These are phyloP conservation scores for Psittacula derbiana DNA, from an alignment of 2,797 vertebrate species.

Conservation along the genomic window DNA sequence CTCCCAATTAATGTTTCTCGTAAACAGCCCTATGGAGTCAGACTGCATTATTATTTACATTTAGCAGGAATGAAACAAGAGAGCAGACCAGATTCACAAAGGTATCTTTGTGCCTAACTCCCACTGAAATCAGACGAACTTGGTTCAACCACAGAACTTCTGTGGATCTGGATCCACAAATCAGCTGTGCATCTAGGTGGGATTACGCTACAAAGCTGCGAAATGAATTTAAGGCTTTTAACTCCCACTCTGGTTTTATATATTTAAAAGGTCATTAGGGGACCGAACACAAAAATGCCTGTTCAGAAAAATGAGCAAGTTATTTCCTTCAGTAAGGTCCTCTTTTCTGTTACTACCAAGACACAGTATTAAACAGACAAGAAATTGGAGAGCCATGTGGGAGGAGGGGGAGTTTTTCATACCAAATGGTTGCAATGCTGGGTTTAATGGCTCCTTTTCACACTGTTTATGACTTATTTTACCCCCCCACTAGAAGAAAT, in stretches of 20 bases:
- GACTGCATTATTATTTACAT: not conserved
- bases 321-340: not conserved
- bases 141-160: not conserved
- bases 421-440: not conserved
- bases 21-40: not conserved
- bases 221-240: not conserved
- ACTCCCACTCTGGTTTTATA: not conserved
- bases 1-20: not conserved
- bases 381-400: not conserved
- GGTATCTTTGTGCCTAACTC: not conserved
- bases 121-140: not conserved
- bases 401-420: not conserved
- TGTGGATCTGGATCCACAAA: not conserved
- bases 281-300: not conserved
- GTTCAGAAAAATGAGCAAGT: not conserved
- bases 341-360: not conserved
- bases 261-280: not conserved
- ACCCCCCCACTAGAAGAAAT: not conserved
- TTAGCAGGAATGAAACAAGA: not conserved
- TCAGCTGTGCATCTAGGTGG: not conserved
- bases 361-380: not conserved
- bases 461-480: not conserved
- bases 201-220: not conserved
- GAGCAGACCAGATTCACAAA: not conserved
- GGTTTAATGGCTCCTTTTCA: not conserved